phyloP scores from a whole-genome alignment of 2,113 vertebrate species.

The Bufo bufo region DNA sequence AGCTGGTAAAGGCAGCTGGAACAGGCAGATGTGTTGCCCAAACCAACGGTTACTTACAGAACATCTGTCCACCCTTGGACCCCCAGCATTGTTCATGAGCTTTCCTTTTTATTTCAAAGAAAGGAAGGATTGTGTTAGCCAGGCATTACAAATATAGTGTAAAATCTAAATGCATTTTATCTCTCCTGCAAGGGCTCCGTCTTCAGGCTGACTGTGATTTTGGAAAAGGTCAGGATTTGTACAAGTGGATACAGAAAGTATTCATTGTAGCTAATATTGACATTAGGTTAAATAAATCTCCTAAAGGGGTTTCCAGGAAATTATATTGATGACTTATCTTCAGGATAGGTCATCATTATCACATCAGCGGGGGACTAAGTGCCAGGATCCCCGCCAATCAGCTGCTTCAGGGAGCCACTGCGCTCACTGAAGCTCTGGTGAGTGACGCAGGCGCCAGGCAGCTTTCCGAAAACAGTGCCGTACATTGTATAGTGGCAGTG shows the following conservation, averaged over 20 bases:
- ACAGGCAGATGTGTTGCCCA: neutral
- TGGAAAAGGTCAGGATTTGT: neutral
- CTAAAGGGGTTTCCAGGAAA: no score
- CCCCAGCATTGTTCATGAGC: neutral
- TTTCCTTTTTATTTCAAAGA: neutral
- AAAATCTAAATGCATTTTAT: no score
- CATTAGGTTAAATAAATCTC: no score
- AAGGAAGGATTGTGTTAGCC: neutral
- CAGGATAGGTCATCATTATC: no score
- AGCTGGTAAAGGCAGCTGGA: slow-evolving; percentile 11
- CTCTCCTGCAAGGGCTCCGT: neutral
- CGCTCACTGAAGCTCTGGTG: no score
- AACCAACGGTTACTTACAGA: neutral
- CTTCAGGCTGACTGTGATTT: neutral
- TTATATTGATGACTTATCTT: no score
- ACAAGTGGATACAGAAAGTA: neutral
- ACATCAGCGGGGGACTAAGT: no score
- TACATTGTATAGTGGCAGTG: no score
- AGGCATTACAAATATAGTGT: neutral
- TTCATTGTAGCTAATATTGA: neutral
- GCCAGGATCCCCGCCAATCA: no score
- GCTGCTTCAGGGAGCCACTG: no score
- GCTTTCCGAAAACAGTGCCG: no score
- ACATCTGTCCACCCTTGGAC: neutral
- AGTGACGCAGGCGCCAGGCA: no score